A percentile compares a stretch with the other conserved stretches of the same genome.
phyloP scores from a whole-genome alignment of 2,797 vertebrate species.

The Linurgus olivaceus region DNA sequence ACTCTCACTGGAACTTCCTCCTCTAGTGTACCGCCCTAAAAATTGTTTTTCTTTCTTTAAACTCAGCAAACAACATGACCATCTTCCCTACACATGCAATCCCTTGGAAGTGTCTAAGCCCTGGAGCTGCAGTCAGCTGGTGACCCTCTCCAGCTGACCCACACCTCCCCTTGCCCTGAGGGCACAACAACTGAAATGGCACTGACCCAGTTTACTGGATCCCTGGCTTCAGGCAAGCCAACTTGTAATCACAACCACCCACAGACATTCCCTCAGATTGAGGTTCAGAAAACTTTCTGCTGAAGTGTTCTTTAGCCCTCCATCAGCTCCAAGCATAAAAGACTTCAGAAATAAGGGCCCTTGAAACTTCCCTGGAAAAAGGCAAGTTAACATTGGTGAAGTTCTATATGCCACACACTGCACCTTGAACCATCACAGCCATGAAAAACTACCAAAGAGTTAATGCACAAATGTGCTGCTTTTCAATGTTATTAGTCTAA shows the following conservation, averaged over 20 bases:
- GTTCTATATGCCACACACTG: neutral
- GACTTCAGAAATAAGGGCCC: neutral
- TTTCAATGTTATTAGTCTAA: neutral
- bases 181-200: neutral
- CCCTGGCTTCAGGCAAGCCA: neutral
- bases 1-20: neutral
- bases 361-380: neutral
- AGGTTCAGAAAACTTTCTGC: neutral
- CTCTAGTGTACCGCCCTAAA: neutral
- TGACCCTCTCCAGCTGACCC: neutral
- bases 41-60: neutral
- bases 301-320: neutral
- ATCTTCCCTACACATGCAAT: neutral
- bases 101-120: neutral
- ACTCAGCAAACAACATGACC: neutral
- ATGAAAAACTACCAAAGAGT: neutral
- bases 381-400: neutral
- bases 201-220: neutral
- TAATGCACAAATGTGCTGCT: neutral
- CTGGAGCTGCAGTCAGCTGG: neutral
- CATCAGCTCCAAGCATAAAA: neutral
- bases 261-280: neutral
- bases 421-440: neutral
- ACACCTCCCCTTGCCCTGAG: neutral
- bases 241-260: neutral